Evolutionary conservation across 2,888 invertebrate species (phyloP).

Genomic region (Thereva nobilitata): DNA sequence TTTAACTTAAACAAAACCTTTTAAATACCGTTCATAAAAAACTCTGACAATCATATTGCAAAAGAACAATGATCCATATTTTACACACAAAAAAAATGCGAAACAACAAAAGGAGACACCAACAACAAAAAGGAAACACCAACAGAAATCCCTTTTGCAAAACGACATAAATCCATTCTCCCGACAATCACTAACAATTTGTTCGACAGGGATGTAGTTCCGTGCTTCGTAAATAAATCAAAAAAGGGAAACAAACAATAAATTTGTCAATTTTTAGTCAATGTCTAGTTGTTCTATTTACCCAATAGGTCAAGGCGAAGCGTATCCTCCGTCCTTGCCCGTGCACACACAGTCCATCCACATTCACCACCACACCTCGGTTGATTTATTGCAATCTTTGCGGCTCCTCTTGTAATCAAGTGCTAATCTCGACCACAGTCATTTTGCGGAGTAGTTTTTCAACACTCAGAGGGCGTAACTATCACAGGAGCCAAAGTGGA

Average conservation of each 20-base stretch:
- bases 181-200: conserved; percentile 25
- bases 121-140: no score
- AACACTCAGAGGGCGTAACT: neutral
- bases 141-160: conserved; percentile 25
- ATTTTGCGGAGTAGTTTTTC: neutral
- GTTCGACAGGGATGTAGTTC: conserved; percentile 12
- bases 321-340: no score
- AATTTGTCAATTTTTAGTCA: conserved; percentile 6
- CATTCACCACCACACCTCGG: neutral
- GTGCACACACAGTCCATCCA: no score
- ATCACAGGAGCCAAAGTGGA: neutral
- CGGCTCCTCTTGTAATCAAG: conserved; percentile 4
- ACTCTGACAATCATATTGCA: no score
- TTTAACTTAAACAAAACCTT: no score
- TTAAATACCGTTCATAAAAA: no score
- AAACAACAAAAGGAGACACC: no score
- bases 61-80: no score
- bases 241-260: conserved; percentile 5
- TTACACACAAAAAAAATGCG: no score
- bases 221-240: neutral
- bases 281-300: neutral
- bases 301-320: no score
- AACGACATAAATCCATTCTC: conserved; percentile 22
- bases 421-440: conserved; percentile 10
- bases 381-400: conserved; percentile 20